Base-by-base conservation (phyloP, 2,113 vertebrate species). In the Hippocampus barbouri region DNA sequence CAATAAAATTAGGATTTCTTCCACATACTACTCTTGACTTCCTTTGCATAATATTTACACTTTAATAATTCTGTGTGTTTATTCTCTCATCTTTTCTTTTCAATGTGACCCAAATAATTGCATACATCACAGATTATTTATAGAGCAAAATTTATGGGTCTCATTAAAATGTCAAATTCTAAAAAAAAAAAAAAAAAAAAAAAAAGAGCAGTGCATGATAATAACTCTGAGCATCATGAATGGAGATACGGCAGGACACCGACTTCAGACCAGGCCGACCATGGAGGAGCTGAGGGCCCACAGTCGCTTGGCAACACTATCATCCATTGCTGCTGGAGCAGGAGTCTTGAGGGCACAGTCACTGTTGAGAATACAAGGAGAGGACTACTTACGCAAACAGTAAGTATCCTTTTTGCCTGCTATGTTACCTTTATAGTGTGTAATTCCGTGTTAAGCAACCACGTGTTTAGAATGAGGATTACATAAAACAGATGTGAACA, bases 221-320 rank as follows among this genome's bases (percentile, higher is more conserved):
- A 27, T 12, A 14, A 59, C 56, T 23, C 9, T 12, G 23, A 20
- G 66, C 49, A 15, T 27, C 27, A 59, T 30, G 8, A 51, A 65
- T 45, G 63, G 34, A 68, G 49, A 45, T 3, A 49, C 12, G 5
- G 5, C 16, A 38, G 30, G 34, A 40, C 54, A 41, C 40, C 60
- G 70, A 34, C 66, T 70, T 85, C 78, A 89, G 11, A 57, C 68
- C 77, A 91, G 82, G 45, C 87, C 86, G 5, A 93, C 90, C 91
- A 92, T 89, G 41, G 85, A 88, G 3, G 84, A 72, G 60, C 92
- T 92, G 67, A 93, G 73, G 34, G 90, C 87, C 92, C 91, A 93
- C 49, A 93, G 89, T 77, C 51, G 88, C 75, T 80, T 86, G 41
- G 92, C 91, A 11, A 82, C 75, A 1, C 57, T 76, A 18, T 92